Base-by-base conservation (phyloP, 2,888 invertebrate species). In the Choristoneura rosaceana region DNA sequence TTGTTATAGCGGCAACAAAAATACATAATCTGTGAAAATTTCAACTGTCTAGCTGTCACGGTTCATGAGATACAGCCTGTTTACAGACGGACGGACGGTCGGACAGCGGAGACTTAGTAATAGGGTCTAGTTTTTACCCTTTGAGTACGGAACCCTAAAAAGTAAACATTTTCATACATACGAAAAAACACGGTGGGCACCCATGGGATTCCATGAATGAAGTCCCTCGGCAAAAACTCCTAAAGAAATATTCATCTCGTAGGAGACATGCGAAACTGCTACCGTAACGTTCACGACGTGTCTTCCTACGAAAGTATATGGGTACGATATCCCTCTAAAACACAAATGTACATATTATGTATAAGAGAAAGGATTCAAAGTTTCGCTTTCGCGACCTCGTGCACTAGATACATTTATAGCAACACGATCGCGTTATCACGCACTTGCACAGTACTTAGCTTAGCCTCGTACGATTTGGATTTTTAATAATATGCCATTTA, bases 301-400 rank as follows among this genome's bases (percentile, higher is more conserved):
- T 25, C 25, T 14, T 58, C 33, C 14, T 58, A 33, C 43, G 52
- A 43, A 55, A 52, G 33, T 45, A 55, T 43, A 41, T 62, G 55
- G 45, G 38, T 25, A 64, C 34, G 33, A 52, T 50, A 70, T 43
- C 12, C 52, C 70, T 70, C 50, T 14, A 15, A 62, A 14, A 64
- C 25, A 17, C 59, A 69, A 63, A 9, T n/a, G 17, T 41, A 59
- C 34, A 60, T 58, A 70, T 38, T 58, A 70, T 38, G 71, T 58
- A 58, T 63, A 67, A 71, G 67, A 71, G 67, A 71, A 71, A 63
- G 71, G 67, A 67, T 55, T 41, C 17, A 25, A 63, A 47, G 62
- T 67, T 71, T 71, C 62, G 58, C 62, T 67, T 58, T 71, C 67
- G 58, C 58, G 62, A 58, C 71, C 62, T 25, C 62, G 58, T 58